Percentiles rank a stretch among this genome's conserved stretches.
Evolutionary conservation across 2,113 vertebrate species (phyloP).

Genomic region (Silurus glanis): DNA sequence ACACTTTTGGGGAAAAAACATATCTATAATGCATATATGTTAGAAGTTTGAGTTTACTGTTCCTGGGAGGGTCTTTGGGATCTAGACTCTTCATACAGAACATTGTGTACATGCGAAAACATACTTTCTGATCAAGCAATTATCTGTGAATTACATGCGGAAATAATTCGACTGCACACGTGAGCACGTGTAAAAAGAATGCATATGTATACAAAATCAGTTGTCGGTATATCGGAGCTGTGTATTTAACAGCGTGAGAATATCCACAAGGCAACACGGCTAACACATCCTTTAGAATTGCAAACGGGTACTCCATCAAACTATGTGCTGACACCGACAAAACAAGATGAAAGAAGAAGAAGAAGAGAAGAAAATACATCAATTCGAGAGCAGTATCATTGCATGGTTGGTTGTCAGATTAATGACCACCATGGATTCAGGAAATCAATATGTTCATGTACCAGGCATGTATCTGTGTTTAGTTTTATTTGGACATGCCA

Average conservation of each 20-base stretch:
- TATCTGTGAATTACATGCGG: background rate
- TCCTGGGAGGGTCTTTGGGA: background rate
- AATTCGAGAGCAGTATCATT: background rate
- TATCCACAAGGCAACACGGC: background rate
- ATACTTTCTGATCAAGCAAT: background rate
- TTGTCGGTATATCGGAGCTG: background rate
- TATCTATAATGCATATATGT: background rate
- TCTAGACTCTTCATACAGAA: background rate
- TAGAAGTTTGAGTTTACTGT: background rate
- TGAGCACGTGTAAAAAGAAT: no score
- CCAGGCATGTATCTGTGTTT: background rate
- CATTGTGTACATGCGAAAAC: background rate
- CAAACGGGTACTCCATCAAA: constrained; percentile 2
- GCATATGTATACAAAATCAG: no score
- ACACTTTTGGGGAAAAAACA: no score
- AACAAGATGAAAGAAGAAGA: constrained; percentile 5
- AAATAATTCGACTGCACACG: background rate
- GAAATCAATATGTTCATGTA: constrained; percentile 21
- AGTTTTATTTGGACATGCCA: background rate
- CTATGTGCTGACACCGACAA: background rate
- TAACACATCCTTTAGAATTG: background rate
- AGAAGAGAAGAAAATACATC: background rate
- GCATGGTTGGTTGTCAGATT: constrained; percentile 7
- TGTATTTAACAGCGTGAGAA: constrained; percentile 64
- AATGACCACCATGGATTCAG: constrained; percentile 4